phyloP scores from a whole-genome alignment of 2,888 invertebrate genomes.

The Laothoe populi region DNA sequence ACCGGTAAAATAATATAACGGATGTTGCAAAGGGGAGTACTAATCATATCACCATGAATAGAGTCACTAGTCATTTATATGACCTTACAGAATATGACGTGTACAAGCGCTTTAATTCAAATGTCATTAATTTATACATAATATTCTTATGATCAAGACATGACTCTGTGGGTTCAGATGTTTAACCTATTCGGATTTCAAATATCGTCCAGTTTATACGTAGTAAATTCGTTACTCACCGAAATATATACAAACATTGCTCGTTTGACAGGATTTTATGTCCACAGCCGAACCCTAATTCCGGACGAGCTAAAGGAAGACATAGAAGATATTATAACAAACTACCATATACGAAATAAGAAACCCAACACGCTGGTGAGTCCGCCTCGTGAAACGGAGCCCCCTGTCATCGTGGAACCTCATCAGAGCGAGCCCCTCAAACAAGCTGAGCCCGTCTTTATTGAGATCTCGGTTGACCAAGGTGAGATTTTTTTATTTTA shows the following conservation, averaged over 20 bases:
- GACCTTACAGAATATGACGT: no score
- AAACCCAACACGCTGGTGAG: constrained; percentile 39
- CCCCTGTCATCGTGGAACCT: constrained; percentile 2
- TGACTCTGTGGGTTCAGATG: no score
- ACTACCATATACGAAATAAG: constrained; percentile 68
- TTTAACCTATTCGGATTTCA: background rate
- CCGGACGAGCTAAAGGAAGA: constrained; percentile 50
- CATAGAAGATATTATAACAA: constrained; percentile 69
- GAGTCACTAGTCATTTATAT: no score
- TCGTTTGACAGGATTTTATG: constrained; percentile 23
- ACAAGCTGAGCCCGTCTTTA: constrained; percentile 53
- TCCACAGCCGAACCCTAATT: constrained; percentile 23
- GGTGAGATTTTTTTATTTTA: constrained; percentile 41
- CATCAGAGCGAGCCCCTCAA: constrained; percentile 6
- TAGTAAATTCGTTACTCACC: no score
- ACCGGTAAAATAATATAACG: no score
- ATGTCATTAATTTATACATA: no score
- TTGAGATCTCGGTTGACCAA: constrained; percentile 63
- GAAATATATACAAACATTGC: background rate
- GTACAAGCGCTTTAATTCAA: no score
- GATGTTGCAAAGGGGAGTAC: no score
- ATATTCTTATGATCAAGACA: no score
- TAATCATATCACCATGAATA: no score
- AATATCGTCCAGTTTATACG: no score
- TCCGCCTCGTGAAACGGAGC: constrained; percentile 33